Conservation (phyloP, 2,888 invertebrate genomes). For the Dermolepida albohirtum region DNA sequence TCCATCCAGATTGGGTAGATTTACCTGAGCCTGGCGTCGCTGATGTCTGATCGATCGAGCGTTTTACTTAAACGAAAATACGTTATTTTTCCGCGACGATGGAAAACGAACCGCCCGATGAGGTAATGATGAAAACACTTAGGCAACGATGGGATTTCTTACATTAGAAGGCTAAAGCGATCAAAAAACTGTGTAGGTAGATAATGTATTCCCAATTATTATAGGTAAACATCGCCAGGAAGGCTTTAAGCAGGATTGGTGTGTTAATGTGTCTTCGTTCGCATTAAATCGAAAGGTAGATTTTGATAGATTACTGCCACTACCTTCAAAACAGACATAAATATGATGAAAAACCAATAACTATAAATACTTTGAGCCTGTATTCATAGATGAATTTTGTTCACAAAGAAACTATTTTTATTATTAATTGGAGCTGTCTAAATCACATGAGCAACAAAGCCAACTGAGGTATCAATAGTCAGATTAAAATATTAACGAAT, state of each 20-base stretch:
- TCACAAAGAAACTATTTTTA: too few species aligned
- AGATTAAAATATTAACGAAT: too few species aligned
- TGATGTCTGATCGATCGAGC: constrained; percentile 46
- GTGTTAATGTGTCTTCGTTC: constrained; percentile 16
- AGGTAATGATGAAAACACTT: constrained; percentile 36
- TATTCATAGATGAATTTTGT: too few species aligned
- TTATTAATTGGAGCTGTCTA: too few species aligned
- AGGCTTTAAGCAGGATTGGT: constrained; percentile 18
- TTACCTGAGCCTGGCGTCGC: constrained; percentile 54
- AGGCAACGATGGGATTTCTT: constrained; percentile 31
- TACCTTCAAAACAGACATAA: too few species aligned
- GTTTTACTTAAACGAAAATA: constrained; percentile 27
- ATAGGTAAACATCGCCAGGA: constrained; percentile 16
- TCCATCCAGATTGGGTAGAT: constrained; percentile 52
- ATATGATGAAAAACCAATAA: too few species aligned
- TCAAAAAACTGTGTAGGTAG: constrained; percentile 11
- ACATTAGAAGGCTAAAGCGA: constrained; percentile 30
- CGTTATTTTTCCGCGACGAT: constrained; percentile 32
- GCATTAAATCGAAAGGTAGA: constrained; percentile 11
- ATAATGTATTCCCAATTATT: constrained; percentile 29
- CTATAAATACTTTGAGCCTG: too few species aligned
- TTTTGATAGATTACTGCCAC: constrained; percentile 16
- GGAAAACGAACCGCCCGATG: constrained; percentile 27
- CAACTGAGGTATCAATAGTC: too few species aligned
- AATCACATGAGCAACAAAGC: too few species aligned